Evolutionary conservation across 2,113 vertebrate genomes (phyloP), one percentile per base, ranked within the genome.

Genomic region (Sapayoa aenigma): DNA sequence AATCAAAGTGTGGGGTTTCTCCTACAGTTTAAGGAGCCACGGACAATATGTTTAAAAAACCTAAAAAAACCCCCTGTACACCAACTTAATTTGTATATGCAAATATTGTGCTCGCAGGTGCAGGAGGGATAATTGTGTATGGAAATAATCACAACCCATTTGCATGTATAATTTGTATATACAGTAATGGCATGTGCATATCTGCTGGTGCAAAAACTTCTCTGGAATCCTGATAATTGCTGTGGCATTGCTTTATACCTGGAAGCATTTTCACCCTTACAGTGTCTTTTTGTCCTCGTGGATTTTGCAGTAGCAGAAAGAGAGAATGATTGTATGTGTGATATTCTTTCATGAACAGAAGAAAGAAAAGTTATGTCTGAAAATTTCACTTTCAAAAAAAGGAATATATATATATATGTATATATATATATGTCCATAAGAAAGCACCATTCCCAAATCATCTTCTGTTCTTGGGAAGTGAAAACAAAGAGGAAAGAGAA

Each of bases 111-210:
- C 85, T 90, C 60, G 79, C 94, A 95, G 95, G 94, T 96, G 90
- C 87, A 88, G 83, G 13, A 0, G 0, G 59, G 76, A 86, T 97
- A 96, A 95, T 89, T 89, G 56, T 89, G 62, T 1, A 0, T 93
- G 89, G 77, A 91, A 95, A 94, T 87, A 84, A 94, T 87, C 91
- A 79, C 76, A 79, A 62, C 56, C 68, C 52, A 94, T 94, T 93
- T 95, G 87, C 94, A 93, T 91, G 62, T 80, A 20, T 88, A 86
- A 90, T 96, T 85, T 75, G 39, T 86, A 12, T 53, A 39, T 60
- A 46, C 72, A 72, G 65, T 37, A 81, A 72, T 88, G 90, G 47
- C 68, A 81, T 69, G 20, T 81, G 68, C 59, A 42, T 60, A 83
- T 69, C 59, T 63, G 14, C 55, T 91, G 58, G 15, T 91, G 82